Percentiles rank a stretch among this genome's conserved stretches.
These are phyloP conservation scores for Drosophila diplacantha DNA, from an alignment of 2,888 invertebrate species.

Conservation along the genomic window DNA sequence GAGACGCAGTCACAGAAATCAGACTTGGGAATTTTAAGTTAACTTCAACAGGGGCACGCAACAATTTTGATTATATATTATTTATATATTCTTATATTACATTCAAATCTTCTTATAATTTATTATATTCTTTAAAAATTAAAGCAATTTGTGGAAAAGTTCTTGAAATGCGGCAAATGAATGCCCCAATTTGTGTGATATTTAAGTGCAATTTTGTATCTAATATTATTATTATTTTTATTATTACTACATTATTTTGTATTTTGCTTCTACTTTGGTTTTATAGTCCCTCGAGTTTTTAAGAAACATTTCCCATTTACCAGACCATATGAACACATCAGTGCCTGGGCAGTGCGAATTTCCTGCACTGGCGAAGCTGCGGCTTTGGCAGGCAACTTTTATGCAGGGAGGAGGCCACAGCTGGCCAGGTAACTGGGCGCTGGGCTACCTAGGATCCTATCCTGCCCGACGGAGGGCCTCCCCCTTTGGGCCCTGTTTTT, in stretches of 20 bases:
- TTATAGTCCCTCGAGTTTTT: too few species aligned
- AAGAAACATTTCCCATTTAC: too few species aligned
- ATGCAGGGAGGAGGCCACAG: not conserved
- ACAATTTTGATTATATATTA: not conserved
- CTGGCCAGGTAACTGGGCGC: not conserved
- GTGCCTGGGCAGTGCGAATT: not conserved
- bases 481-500: slow-evolving; percentile 1
- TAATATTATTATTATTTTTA: too few species aligned
- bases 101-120: too few species aligned
- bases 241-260: too few species aligned
- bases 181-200: too few species aligned
- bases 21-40: not conserved
- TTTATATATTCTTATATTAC: too few species aligned
- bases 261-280: too few species aligned
- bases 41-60: not conserved
- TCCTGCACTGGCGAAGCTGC: not conserved
- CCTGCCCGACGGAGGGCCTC: not conserved
- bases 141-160: too few species aligned
- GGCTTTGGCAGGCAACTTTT: not conserved
- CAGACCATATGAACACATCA: not conserved
- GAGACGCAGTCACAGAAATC: not conserved
- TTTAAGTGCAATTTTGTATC: too few species aligned
- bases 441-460: not conserved
- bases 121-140: too few species aligned
- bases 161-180: too few species aligned